Base-by-base conservation (phyloP, 2,888 invertebrate genomes). In the Drosophila recens region DNA sequence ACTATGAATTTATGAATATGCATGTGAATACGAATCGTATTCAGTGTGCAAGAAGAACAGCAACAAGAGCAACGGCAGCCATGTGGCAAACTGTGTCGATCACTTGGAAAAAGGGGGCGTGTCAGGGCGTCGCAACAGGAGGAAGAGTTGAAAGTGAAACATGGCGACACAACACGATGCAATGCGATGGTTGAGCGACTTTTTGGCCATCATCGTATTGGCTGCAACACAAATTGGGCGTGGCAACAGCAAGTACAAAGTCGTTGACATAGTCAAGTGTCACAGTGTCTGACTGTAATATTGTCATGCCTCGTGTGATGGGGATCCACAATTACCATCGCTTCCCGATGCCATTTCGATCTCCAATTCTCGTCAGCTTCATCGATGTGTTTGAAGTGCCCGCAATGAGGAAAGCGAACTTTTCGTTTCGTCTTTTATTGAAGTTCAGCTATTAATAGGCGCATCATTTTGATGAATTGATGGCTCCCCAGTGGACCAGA, bases 401-500 rank as follows among this genome's bases (percentile, higher is more conserved):
- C 70, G 80, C 67, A 40, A 27, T 34, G 52, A 52, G 58, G 56
- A 52, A 69, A 58, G 54, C 54, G 30, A 64, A 74, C 75, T 70
- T 80, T 80, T 74, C 69, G 87, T 87, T 74, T 74, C 69, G 90
- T 88, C 75, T 86, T 89, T 88, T 76, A 90, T 88, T 78, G 71
- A 85, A 87, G 88, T 87, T 89, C 78, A 82, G 46, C 62, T 67
- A 71, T 83, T 80, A 83, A 86, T 89, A 83, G 72, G 33, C 65
- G 69, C 52, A 69, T 64, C 76, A 75, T 83, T 89, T 90, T 87
- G 90, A 90, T 85, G 85, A 87, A 89, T 89, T 89, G 90, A 89
- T 90, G 72, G 78, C 82, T 90, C 87, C 88, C 90, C 83, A 82
- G 89, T 85, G 88, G 78, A 77, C 72, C 59, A 48, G 71, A 23